phyloP scores from a whole-genome alignment of 1,140 invertebrate genomes.

The Hirudo medicinalis region DNA sequence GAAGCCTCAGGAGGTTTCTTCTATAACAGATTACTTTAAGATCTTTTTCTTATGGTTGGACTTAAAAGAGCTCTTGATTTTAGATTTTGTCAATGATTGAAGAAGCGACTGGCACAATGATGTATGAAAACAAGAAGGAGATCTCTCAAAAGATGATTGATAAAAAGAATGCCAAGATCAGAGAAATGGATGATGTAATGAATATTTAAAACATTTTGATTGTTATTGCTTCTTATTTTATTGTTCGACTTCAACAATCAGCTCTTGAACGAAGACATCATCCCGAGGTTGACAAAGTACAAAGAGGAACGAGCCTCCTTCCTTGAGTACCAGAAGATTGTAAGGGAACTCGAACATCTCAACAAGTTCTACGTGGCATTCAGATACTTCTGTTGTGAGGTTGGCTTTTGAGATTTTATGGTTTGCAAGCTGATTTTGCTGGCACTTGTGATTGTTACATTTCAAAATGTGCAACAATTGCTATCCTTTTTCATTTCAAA shows the following conservation, averaged over 20 bases:
- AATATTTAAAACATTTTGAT: constrained; percentile 10
- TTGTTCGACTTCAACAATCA: constrained; percentile 37
- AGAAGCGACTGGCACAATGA: constrained; percentile 92
- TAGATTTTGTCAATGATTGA: constrained; percentile 94
- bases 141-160: constrained; percentile 72
- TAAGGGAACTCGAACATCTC: constrained; percentile 69
- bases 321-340: constrained; percentile 68
- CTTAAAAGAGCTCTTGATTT: neutral
- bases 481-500: neutral
- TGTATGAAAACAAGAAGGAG: constrained; percentile 90
- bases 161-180: constrained; percentile 81
- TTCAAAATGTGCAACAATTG: constrained; percentile 17
- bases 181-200: constrained; percentile 67
- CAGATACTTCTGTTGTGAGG: constrained; percentile 51
- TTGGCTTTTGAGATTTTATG: constrained; percentile 26
- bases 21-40: neutral
- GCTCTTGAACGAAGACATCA: constrained; percentile 74
- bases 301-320: constrained; percentile 71
- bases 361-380: constrained; percentile 62
- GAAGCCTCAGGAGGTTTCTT: constrained; percentile 78
- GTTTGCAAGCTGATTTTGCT: neutral
- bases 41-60: neutral
- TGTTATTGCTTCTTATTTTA: neutral
- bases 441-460: neutral
- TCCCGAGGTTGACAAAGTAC: constrained; percentile 70